Evolutionary conservation across 30 jellyfish, hydroid and myxozoan genomes (phyloP), one percentile per base, ranked within the genome.

Genomic region (Mastigias papua): DNA sequence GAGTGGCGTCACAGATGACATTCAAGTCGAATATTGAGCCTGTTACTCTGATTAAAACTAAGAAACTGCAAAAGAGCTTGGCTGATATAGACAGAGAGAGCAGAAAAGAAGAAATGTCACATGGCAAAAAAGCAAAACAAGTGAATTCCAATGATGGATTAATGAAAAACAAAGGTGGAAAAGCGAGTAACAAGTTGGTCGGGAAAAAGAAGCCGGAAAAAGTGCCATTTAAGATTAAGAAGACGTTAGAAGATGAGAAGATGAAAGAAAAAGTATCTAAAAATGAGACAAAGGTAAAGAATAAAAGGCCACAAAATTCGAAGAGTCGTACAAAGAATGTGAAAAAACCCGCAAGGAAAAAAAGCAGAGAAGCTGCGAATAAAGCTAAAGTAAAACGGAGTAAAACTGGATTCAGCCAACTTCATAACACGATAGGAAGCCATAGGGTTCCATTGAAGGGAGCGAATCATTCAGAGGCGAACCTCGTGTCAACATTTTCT

Each of bases 1-100:
- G 77, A 3, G 96, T 87, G 32, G 51, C 66, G 46, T 87, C 96
- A 10, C 89, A 80, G 22, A 35, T 78, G 25, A 77, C 96, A 0
- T 87, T 87, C 29, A 87, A 87, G 75, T 87, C 96, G 23, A 33
- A 48, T n/a, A 26, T 87, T 1, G 60, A 73, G 20, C 77, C 58
- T 4, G 88, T 86, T 1, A 71, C 57, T 35, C 69, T 73, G 10
- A 11, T 54, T 35, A 54, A 54, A 21, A 54, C 67, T 5, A 54
- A 54, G 67, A 54, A 54, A 21, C 17, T 54, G 27, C 23, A 54
- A 21, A 54, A 54, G 67, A 54, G 9, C 17, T 19, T 54, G 27
- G 67, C 7, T 19, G 67, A 54, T 19, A 21, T 11, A 54, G 67
- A 19, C 17, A 25, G 67, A 10, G 17, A 2, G 27, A 54, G 27